Percentiles rank a stretch among this genome's conserved stretches.
These are phyloP conservation scores for Standfussiana lucernea DNA, from an alignment of 2,888 invertebrate genomes.

Conservation along the genomic window DNA sequence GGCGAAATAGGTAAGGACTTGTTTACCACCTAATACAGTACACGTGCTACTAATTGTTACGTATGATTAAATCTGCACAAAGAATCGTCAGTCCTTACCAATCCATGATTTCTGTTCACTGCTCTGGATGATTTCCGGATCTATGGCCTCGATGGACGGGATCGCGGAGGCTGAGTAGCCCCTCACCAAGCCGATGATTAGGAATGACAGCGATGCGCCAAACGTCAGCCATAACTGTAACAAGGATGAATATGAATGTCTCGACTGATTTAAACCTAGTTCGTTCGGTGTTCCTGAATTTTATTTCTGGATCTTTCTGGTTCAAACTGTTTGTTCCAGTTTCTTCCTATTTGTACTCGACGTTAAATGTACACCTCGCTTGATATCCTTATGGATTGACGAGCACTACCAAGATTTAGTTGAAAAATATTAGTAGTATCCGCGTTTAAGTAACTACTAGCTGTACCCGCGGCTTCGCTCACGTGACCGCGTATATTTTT, in stretches of 20 bases:
- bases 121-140: slow-evolving; percentile 84
- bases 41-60: background rate
- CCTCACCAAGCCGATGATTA: slow-evolving; percentile 91
- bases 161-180: slow-evolving; percentile 91
- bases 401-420: background rate
- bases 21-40: background rate
- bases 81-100: slow-evolving; percentile 76
- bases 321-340: background rate
- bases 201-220: slow-evolving; percentile 90
- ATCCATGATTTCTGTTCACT: slow-evolving; percentile 90
- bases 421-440: background rate
- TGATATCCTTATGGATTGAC: background rate
- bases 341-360: background rate
- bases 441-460: too few relatives aligned
- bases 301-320: slow-evolving; percentile 8
- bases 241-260: slow-evolving; percentile 49
- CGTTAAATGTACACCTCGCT: background rate
- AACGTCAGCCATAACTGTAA: slow-evolving; percentile 90
- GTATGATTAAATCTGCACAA: background rate
- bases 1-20: background rate
- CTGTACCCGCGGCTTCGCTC: too few relatives aligned
- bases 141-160: slow-evolving; percentile 86
- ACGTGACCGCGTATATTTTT: too few relatives aligned
- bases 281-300: slow-evolving; percentile 16
- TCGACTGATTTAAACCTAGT: slow-evolving; percentile 24